Evolutionary conservation across 2,888 invertebrate species (phyloP), one percentile per base, ranked within the genome.

Genomic region (Steinernema scapterisci): DNA sequence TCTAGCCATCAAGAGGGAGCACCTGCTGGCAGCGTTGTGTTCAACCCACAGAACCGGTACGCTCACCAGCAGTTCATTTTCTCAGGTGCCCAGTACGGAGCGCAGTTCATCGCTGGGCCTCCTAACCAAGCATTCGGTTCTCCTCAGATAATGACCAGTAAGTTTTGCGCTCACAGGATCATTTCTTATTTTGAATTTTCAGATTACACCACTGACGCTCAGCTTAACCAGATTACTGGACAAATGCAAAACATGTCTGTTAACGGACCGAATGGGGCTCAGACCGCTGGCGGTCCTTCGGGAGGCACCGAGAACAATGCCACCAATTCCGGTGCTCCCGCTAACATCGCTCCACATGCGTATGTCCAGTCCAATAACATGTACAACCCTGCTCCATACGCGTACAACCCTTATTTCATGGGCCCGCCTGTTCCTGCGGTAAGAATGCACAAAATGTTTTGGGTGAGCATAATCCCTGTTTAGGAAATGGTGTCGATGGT

Each of bases 181-280:
- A 9, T 38, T 38, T 38, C 38, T 6, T 9, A n/a, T 7, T 48
- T 5, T 7, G 3, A 16, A 19, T 38, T 52, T 19, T 52, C n/a
- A 52, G 63, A 27, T 31, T 63, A 63, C 63, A 25, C 63, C 13
- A 31, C 63, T 6, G 63, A 63, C 21, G 27, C 16, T 63, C 63
- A 63, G 63, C 23, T 63, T 27, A 31, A 31, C 16, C 63, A 63
- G 38, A 25, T 63, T 6, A 27, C 63, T 31, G 25, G 31, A 27
- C 63, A 63, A n/a, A 63, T 63, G 31, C 63, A 63, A 31, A 63
- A 38, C 31, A 63, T 63, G 63, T 31, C 63, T 3, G 63, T 63
- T 2, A 63, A 63, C 31, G 63, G 63, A 25, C 63, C 27, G 63
- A 63, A 63, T 27, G 31, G 31, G 16, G 31, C 63, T 6, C 63